Evolutionary conservation across 2,888 invertebrate genomes (phyloP), one percentile per base, ranked within the genome.

Genomic region (Agrochola lota): DNA sequence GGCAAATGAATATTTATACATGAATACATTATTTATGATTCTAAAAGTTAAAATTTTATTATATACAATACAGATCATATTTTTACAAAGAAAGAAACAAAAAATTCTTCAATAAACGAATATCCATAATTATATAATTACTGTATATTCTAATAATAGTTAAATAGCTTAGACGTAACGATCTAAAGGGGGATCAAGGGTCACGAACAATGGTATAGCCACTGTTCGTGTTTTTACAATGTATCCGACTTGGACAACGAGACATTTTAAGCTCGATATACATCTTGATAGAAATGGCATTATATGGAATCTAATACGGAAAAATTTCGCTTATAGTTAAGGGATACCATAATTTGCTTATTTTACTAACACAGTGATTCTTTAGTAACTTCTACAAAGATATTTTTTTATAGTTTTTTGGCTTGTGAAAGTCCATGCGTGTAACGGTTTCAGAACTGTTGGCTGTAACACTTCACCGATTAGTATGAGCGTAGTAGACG

Each of bases 331-430:
- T 89, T 89, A 89, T n/a, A 80, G 69, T 71, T 80, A 87, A 70
- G 83, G 86, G 83, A 73, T 75, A 74, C 80, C 81, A 88, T 85
- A 83, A 85, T 88, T 85, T 86, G 86, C 90, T 90, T 88, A 90
- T 89, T 87, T 85, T 87, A 89, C 87, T 90, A 90, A 90, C 86
- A 90, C 87, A 86, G 77, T 88, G 81, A 89, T 83, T 82, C 35
- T 75, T 81, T 78, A 84, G 35, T 57, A 77, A 64, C 70, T 87
- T 66, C 74, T 77, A 85, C 30, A 83, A 71, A 68, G 30, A 73
- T 62, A 78, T 74, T 76, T 70, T n/a, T 80, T 76, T 17, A 81
- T 74, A 75, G 74, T 83, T 85, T 84, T 74, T 70, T 80, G 78
- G 70, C 74, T 84, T 84, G 46, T 67, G 57, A 60, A 84, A 77